Evolutionary conservation across 2,888 invertebrate species (phyloP).

Genomic region (Phortica magna): DNA sequence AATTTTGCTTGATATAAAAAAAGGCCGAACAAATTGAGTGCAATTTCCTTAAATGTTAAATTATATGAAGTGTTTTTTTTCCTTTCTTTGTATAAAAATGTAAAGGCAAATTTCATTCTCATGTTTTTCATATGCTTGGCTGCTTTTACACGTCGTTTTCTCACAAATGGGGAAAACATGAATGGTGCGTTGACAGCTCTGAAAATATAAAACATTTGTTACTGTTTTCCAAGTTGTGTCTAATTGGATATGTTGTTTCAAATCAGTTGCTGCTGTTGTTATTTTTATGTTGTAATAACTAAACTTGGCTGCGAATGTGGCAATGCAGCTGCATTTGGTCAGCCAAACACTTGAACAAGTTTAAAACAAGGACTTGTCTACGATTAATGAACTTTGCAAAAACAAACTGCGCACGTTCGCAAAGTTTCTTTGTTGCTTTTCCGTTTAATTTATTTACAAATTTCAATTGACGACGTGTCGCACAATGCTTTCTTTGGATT

Average conservation of each 20-base stretch:
- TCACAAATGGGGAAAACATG: too few relatives aligned
- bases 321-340: neutral
- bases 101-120: neutral
- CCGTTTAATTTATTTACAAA: neutral
- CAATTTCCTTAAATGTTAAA: neutral
- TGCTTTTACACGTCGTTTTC: neutral
- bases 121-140: neutral
- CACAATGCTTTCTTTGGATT: neutral
- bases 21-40: neutral
- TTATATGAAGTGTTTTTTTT: neutral
- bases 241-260: neutral
- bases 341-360: neutral
- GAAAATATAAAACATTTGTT: constrained; percentile 3
- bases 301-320: neutral
- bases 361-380: neutral
- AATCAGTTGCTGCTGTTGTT: neutral
- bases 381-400: too few relatives aligned
- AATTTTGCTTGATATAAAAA: neutral
- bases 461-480: neutral
- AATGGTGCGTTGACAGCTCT: neutral
- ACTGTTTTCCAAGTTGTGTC: neutral
- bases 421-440: too few relatives aligned
- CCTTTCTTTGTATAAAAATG: neutral
- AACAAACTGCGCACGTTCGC: too few relatives aligned
- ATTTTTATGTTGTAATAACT: neutral